Percentiles rank a stretch among this genome's conserved stretches.
Evolutionary conservation across 2,113 vertebrate genomes (phyloP).

Genomic region (Rhinolophus ferrumequinum): DNA sequence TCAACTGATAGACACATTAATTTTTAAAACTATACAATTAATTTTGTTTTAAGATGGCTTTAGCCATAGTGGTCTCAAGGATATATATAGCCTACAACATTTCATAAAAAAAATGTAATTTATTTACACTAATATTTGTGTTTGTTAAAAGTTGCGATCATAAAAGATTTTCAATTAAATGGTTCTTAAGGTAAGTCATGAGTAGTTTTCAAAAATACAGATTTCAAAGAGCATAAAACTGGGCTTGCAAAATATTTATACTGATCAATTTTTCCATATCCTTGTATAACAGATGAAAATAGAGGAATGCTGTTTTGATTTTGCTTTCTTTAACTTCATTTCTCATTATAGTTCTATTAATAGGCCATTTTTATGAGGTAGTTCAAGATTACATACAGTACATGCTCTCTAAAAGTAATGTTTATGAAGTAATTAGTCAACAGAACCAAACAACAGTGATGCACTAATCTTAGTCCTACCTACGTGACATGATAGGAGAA

Average conservation of each 20-base stretch:
- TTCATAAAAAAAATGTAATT: background rate
- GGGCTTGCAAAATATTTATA: background rate
- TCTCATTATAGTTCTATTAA: background rate
- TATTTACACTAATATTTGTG: background rate
- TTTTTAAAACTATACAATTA: background rate
- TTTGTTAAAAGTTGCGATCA: background rate
- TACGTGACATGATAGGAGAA: background rate
- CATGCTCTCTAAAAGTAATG: background rate
- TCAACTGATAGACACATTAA: background rate
- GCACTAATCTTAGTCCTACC: background rate
- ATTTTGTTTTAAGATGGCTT: background rate
- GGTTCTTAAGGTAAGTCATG: background rate
- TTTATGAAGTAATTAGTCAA: background rate
- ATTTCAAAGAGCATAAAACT: background rate
- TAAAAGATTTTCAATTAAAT: background rate
- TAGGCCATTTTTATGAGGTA: background rate
- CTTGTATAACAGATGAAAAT: background rate
- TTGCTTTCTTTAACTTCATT: background rate
- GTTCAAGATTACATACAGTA: background rate
- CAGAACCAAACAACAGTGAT: background rate
- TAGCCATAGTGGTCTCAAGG: background rate
- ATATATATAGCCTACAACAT: background rate
- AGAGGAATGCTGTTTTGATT: background rate
- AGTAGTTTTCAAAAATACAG: background rate
- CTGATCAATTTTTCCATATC: background rate